Evolutionary conservation across 2,888 invertebrate species (phyloP), one percentile per base, ranked within the genome.

Genomic region (Coenonympha glycerion): DNA sequence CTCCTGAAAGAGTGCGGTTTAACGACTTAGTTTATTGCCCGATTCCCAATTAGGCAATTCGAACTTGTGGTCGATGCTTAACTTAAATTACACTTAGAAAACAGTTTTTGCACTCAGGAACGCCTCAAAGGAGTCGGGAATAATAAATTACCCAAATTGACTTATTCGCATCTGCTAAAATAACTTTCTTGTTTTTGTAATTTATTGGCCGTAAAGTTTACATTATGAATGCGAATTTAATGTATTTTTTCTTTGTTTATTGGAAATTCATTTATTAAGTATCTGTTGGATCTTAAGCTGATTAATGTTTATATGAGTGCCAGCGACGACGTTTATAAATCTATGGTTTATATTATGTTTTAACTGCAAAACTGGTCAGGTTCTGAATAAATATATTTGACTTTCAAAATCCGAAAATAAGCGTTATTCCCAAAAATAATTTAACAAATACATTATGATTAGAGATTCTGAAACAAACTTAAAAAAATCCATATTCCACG

Each of bases 21-120:
- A 53, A 56, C 53, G 55, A 54, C 47, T 51, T 48, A 52, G 55
- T 56, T 56, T 53, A 53, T 56, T 50, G 31, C 53, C 47, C 37
- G 55, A 50, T 56, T 56, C 55, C 53, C 53, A 56, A 56, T 49
- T 56, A 53, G 55, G 53, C 53, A 53, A 56, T 56, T 56, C 47
- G 53, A 56, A 56, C 53, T 50, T 50, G 55, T 33, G 55, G 55
- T 45, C 47, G 49, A 56, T 45, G 47, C 53, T 56, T 53, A 55
- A 55, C 49, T 56, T 56, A 56, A 54, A 56, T 56, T 45, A 56
- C 53, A 50, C 53, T 53, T 50, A 39, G 55, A 53, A 47, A 56
- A 50, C 53, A 49, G 53, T 53, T 53, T 56, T 56, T 56, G 41
- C 26, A 47, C 33, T 19, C 37, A 36, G 44, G 34, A 53, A 45